Conservation (phyloP, 2,888 invertebrate species). For the Nymphalis polychloros region DNA sequence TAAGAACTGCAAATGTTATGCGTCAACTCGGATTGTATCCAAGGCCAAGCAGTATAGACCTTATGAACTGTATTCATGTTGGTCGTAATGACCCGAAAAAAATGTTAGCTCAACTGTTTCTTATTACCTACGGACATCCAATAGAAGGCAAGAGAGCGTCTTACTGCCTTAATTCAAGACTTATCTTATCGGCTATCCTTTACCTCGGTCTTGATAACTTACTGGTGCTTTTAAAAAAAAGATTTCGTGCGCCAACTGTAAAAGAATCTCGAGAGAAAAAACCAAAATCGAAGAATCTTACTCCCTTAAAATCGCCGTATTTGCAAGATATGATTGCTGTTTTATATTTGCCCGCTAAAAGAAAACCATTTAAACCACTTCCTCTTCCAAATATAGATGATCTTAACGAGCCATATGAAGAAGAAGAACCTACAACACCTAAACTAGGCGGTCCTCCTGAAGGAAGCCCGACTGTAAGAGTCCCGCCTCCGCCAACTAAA, state of each 20-base stretch:
- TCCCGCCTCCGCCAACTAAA: conserved; percentile 67
- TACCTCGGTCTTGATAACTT: conserved; percentile 65
- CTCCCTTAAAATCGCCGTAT: conserved; percentile 60
- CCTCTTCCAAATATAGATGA: conserved; percentile 66
- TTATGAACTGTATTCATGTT: conserved; percentile 60
- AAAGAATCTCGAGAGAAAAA: conserved; percentile 42
- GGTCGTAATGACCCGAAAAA: conserved; percentile 64
- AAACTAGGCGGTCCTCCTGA: conserved; percentile 46
- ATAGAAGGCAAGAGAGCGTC: conserved; percentile 57
- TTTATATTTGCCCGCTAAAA: conserved; percentile 52
- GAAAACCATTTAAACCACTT: conserved; percentile 48
- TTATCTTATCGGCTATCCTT: conserved; percentile 64
- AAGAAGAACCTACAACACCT: conserved; percentile 54
- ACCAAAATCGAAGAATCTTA: conserved; percentile 48
- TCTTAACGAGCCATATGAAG: conserved; percentile 64
- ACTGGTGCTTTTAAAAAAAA: conserved; percentile 52
- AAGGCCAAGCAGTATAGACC: conserved; percentile 52
- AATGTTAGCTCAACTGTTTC: conserved; percentile 67
- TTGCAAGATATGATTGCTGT: conserved; percentile 59
- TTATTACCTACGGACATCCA: conserved; percentile 53
- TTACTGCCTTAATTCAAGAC: conserved; percentile 61
- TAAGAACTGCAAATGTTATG: conserved; percentile 53
- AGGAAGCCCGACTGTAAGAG: conserved; percentile 46
- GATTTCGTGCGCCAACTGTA: conserved; percentile 54
- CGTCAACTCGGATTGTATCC: conserved; percentile 59